Percentiles rank a stretch among this genome's conserved stretches.
Evolutionary conservation across 2,888 invertebrate species (phyloP).

Genomic region (Exephanes ischioxanthus): DNA sequence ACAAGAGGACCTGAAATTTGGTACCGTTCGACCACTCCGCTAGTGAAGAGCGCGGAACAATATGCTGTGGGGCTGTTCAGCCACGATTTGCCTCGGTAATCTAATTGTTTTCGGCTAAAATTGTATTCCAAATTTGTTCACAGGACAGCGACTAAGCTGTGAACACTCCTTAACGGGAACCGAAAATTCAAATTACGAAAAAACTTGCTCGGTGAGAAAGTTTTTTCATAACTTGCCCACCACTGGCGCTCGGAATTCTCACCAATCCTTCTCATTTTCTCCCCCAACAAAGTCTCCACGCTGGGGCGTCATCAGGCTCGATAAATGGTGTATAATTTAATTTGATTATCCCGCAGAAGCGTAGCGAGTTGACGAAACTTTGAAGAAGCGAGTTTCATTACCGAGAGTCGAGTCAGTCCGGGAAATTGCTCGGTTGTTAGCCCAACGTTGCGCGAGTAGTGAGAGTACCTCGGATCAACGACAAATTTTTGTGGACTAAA

Average conservation of each 20-base stretch:
- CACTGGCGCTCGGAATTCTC: neutral
- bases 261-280: conserved; percentile 1
- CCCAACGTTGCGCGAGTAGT: neutral
- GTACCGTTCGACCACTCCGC: neutral
- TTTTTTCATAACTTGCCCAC: neutral
- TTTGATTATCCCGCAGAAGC: conserved; percentile 10
- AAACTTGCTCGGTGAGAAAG: neutral
- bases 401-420: conserved; percentile 5
- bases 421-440: neutral
- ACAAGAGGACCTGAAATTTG: conserved; percentile 4
- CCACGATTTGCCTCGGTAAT: no score
- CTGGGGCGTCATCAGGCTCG: conserved; percentile 6
- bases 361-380: conserved; percentile 23
- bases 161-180: no score
- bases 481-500: neutral
- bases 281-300: conserved; percentile 3
- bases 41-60: neutral
- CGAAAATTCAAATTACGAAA: neutral
- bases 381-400: conserved; percentile 34
- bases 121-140: no score
- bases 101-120: no score
- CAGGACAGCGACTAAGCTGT: no score
- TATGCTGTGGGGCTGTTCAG: neutral
- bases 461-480: neutral
- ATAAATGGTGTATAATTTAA: conserved; percentile 27